Evolutionary conservation across 2,113 vertebrate species (phyloP), one percentile per base, ranked within the genome.

Genomic region (Mixornis gularis): DNA sequence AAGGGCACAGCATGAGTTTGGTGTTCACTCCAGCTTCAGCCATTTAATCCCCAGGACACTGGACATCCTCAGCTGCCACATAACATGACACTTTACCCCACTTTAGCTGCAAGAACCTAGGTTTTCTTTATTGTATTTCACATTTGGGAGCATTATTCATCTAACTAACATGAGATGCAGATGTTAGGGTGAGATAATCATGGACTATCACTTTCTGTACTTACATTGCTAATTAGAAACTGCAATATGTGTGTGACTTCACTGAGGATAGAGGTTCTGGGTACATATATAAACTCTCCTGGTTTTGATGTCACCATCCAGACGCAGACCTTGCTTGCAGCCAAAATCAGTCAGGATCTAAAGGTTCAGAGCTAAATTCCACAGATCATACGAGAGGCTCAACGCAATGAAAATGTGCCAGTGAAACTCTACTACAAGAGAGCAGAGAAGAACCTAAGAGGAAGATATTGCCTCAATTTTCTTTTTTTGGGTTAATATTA

Each of bases 351-450:
- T 20, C 24, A 65, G 11, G 5, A 38, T 69, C 25, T 59, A 30
- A 8, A 74, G 17, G 9, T 5, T 15, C 17, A 7, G 18, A 70
- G 7, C 8, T 49, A 17, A 70, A n/a, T 66, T 30, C 20, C 7
- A 3, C 18, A 25, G 21, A 11, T 38, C 49, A 3, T 12, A 5
- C 19, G 5, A 41, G 7, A 1, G 3, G 4, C 6, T 78, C 22
- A n/a, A 8, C 40, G 2, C 13, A 80, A 1, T 2, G 3, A 10
- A 51, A 58, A 1, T 3, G 2, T 25, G 6, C 3, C 12, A 32
- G 30, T 14, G 16, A 72, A 66, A 34, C 2, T 22, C 25, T 24
- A 6, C 9, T n/a, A 22, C 32, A 52, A 34, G 12, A 26, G 3
- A 34, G 5, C 18, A 82, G 19, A 40, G 18, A 59, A 69, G 30